These are phyloP conservation scores for Rhyacophila evoluta DNA, from an alignment of 2,888 invertebrate genomes.

Conservation along the genomic window DNA sequence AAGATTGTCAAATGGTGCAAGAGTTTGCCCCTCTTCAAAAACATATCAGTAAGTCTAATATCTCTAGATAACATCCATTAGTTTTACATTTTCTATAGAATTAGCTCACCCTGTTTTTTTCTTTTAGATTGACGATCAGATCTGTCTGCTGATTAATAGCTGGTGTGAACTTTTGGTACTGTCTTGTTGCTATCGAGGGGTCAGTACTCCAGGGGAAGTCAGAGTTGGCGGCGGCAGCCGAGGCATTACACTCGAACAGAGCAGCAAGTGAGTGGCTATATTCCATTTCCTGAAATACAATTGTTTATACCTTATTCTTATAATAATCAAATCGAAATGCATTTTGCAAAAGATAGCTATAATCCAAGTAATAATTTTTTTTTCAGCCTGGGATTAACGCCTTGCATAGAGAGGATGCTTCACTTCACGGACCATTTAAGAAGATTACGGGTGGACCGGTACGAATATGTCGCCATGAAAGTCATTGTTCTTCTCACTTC, in stretches of 20 bases:
- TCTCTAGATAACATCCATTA: too few species aligned
- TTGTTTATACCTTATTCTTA: neutral
- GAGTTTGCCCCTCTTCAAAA: constrained; percentile 94
- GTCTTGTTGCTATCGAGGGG: constrained; percentile 95
- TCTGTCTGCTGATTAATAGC: constrained; percentile 94
- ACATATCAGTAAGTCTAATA: constrained; percentile 89
- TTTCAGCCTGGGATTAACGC: constrained; percentile 80
- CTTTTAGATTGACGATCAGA: constrained; percentile 95
- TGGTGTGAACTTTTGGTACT: constrained; percentile 95
- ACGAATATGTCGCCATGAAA: constrained; percentile 97
- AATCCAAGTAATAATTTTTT: neutral
- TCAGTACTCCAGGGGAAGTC: constrained; percentile 90
- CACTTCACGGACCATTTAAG: constrained; percentile 94
- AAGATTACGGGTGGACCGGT: constrained; percentile 90
- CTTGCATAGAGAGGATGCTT: constrained; percentile 94
- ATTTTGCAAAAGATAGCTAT: too few species aligned
- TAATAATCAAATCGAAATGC: neutral
- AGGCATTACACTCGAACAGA: constrained; percentile 68
- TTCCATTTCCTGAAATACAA: neutral
- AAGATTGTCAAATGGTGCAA: constrained; percentile 99
- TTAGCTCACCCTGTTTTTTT: too few species aligned
- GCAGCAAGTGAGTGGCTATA: constrained; percentile 67
- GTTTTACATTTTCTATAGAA: too few species aligned
- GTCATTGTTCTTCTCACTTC: constrained; percentile 92
- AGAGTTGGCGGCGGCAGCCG: constrained; percentile 71